A percentile compares a stretch with the other conserved stretches of the same genome.
Evolutionary conservation across 2,797 vertebrate genomes (phyloP).

Genomic region (Gephyroberyx darwinii): DNA sequence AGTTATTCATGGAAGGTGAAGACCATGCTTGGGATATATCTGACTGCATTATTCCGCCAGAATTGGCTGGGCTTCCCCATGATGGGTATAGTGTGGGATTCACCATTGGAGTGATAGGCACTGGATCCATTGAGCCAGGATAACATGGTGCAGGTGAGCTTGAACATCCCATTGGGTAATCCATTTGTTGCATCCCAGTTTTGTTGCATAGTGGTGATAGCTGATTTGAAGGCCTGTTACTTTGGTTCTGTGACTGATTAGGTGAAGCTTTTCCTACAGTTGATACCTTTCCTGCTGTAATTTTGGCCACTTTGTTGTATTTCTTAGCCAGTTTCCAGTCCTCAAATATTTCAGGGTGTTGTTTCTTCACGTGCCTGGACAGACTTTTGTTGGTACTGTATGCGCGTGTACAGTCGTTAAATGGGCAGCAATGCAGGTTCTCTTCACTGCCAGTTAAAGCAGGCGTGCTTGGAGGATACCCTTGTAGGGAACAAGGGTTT

Average conservation of each 20-base stretch:
- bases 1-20: slow-evolving; percentile 81
- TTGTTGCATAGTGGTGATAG: slow-evolving; percentile 81
- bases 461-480: slow-evolving; percentile 65
- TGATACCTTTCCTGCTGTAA: slow-evolving; percentile 77
- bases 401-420: slow-evolving; percentile 91
- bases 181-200: slow-evolving; percentile 82
- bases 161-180: slow-evolving; percentile 82
- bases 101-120: slow-evolving; percentile 87
- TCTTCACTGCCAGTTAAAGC: slow-evolving; percentile 69
- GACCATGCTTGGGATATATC: slow-evolving; percentile 87
- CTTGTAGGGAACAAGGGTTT: slow-evolving; percentile 70
- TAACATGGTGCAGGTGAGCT: slow-evolving; percentile 80
- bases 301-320: slow-evolving; percentile 90
- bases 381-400: slow-evolving; percentile 98
- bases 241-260: slow-evolving; percentile 74
- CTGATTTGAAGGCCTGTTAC: slow-evolving; percentile 66
- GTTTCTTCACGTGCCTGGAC: slow-evolving; percentile 97
- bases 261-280: slow-evolving; percentile 78
- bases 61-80: slow-evolving; percentile 85
- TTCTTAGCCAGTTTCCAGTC: slow-evolving; percentile 95
- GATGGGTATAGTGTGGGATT: slow-evolving; percentile 87
- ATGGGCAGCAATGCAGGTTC: slow-evolving; percentile 91
- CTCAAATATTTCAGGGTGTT: slow-evolving; percentile 94
- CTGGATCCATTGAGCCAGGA: slow-evolving; percentile 86
- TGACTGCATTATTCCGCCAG: slow-evolving; percentile 85